Conservation (phyloP, 2,888 invertebrate species). For the Chaitophorus viminalis region DNA sequence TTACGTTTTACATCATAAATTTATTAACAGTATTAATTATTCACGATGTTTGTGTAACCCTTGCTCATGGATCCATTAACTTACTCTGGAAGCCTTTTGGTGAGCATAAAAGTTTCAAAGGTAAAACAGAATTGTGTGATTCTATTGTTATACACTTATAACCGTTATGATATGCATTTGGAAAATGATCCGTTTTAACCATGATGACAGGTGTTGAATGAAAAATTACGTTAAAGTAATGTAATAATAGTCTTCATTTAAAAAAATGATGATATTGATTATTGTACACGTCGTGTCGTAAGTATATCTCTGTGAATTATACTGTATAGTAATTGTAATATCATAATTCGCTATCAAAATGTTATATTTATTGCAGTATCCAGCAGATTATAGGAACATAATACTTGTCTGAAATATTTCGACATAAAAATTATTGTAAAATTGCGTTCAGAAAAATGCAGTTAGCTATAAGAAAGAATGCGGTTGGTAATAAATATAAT, state of each 20-base stretch:
- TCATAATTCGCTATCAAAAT: no score
- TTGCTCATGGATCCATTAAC: not conserved
- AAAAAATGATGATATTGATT: not conserved
- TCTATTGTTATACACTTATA: no score
- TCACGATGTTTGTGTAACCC: not conserved
- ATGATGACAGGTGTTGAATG: not conserved
- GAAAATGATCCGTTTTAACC: not conserved
- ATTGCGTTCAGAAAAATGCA: no score
- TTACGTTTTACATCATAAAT: not conserved
- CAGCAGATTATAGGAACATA: no score
- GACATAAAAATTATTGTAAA: no score
- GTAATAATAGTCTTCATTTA: not conserved
- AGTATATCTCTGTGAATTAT: no score
- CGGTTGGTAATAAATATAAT: no score
- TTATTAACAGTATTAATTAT: not conserved
- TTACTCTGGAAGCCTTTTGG: not conserved
- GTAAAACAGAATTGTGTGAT: not conserved
- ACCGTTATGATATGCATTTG: not conserved
- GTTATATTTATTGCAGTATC: no score
- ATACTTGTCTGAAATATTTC: no score
- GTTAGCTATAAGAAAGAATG: no score
- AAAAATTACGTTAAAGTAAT: not conserved
- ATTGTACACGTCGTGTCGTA: not conserved
- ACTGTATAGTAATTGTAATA: no score
- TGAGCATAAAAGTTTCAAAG: not conserved